Base-by-base conservation (phyloP, 2,113 vertebrate species). In the Beaufortia kweichowensis region DNA sequence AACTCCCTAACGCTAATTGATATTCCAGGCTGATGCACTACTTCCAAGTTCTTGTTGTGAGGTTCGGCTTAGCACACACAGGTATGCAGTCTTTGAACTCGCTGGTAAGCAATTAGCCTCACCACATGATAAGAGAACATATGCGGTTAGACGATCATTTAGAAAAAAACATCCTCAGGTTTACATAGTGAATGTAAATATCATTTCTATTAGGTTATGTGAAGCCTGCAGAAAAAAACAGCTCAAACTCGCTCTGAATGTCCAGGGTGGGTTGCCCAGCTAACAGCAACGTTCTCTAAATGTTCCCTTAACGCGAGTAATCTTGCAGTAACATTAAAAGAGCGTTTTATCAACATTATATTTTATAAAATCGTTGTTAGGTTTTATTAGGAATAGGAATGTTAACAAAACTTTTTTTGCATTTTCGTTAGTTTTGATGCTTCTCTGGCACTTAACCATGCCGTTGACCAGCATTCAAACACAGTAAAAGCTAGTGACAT, bases 1-100 rank as follows among this genome's bases (percentile, higher is more conserved):
- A 84, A 76, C 76, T 80, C 39, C 59, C 24, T 29, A 56, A 46
- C 55, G 46, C 29, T 79, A 81, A 84, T 84, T 84, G 68, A 81
- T 81, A 79, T 63, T 79, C 73, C 48, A 76, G 12, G 48, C 62
- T 59, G 60, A 76, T 64, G 23, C 21, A 31, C 56, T 19, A 61
- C 62, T 66, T 79, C 17, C 10, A 62, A 41, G 59, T 72, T 66
- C 57, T 81, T 26, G 68, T 65, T 43, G 24, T 59, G 39, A 48
- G 65, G 35, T 46, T 46, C 31, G 12, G 31, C 6, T 12, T 26
- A 39, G 31, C 14, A 35, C 33, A 41, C 55, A 71, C 23, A 26
- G 33, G 53, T 71, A 70, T 56, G 31, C 4, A 24, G 29, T 73
- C 56, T 61, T 61, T 48, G 57, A 48, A 73, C 50, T 71, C 28